Conservation (phyloP, 2,797 vertebrate species). For the Artibeus jamaicensis region DNA sequence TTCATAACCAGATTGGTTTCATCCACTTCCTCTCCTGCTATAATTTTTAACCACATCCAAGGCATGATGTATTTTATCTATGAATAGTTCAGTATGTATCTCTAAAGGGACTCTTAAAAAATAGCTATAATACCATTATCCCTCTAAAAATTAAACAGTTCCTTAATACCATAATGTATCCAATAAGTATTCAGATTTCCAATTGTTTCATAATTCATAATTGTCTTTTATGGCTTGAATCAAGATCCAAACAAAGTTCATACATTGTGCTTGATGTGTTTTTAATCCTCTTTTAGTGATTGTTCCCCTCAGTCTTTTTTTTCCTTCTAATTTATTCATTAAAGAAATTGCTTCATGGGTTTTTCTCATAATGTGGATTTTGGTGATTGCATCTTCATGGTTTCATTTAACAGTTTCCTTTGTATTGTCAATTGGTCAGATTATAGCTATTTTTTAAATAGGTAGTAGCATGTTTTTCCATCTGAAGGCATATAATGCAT, state of each 20-base stretch:
- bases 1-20: not conserved
- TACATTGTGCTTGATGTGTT: not conserved
- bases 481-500: not conserved
- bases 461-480: not conserved
- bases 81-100: not conserved
- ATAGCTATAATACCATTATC: not conserved
- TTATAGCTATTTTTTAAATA: not conserved
- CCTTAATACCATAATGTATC: constrained; percentile 13
- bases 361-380: not conserved
- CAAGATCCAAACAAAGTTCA: not conserved
- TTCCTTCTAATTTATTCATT: not conserved
- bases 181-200: not conserved
- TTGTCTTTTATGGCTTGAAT: not conserved
- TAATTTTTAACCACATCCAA: not conserved
- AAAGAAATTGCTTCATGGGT: not conserved
- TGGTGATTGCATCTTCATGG: not conserved
- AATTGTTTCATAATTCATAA: not conserved
- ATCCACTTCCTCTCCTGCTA: not conserved
- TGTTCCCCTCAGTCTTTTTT: not conserved
- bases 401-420: not conserved
- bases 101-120: not conserved
- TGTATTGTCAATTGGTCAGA: not conserved
- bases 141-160: not conserved
- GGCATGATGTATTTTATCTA: not conserved
- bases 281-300: not conserved